phyloP scores from a whole-genome alignment of 2,888 invertebrate species.

The Dascillus cervinus region DNA sequence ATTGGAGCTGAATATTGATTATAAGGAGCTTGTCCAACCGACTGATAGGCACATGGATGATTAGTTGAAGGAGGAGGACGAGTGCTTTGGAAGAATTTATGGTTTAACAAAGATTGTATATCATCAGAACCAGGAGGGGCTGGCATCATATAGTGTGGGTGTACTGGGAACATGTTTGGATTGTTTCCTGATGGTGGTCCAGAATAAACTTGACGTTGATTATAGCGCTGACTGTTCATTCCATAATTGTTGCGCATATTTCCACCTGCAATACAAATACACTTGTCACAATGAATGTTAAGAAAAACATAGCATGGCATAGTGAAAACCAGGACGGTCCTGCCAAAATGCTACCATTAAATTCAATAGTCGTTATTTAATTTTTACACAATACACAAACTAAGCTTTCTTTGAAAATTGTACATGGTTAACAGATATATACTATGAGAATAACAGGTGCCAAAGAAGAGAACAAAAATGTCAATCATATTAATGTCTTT shows the following conservation, averaged over 20 bases:
- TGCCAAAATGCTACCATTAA: too few species aligned
- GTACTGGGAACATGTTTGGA: slow-evolving; percentile 35
- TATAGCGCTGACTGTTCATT: slow-evolving; percentile 12
- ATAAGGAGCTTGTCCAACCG: slow-evolving; percentile 53
- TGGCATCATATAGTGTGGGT: slow-evolving; percentile 46
- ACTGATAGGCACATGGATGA: slow-evolving; percentile 53
- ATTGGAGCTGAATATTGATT: slow-evolving; percentile 63
- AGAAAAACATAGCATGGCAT: too few species aligned
- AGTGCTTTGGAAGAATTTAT: slow-evolving; percentile 67
- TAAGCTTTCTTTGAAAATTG: too few species aligned
- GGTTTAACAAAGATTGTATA: slow-evolving; percentile 53
- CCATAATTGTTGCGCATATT: slow-evolving; percentile 36
- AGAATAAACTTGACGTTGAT: slow-evolving; percentile 31
- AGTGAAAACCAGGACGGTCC: too few species aligned
- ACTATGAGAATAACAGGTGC: too few species aligned
- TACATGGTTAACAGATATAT: too few species aligned
- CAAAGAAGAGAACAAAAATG: too few species aligned
- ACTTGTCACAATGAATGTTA: too few species aligned
- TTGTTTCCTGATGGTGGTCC: slow-evolving; percentile 30
- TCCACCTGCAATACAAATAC: slow-evolving; percentile 37
- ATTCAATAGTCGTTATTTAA: too few species aligned
- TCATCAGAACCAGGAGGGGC: slow-evolving; percentile 33
- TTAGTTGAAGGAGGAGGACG: slow-evolving; percentile 48
- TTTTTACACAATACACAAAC: too few species aligned
- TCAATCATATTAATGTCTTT: too few species aligned